These are phyloP conservation scores for Blastobasis lacticolella DNA, from an alignment of 2,888 invertebrate species.

Conservation along the genomic window DNA sequence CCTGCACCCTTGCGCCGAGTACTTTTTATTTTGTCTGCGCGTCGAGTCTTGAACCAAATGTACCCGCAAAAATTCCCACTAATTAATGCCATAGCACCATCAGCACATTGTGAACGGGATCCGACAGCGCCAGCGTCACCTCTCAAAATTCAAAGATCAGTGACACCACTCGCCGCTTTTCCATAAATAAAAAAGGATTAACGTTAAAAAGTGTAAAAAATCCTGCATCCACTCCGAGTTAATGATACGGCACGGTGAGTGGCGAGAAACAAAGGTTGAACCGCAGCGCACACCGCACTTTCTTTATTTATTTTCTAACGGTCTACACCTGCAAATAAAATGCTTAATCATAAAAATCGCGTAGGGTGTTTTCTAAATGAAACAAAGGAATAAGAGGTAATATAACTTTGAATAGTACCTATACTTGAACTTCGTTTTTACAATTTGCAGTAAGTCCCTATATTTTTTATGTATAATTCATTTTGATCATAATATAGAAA, in stretches of 20 bases:
- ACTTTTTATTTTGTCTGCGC: not conserved
- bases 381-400: too few species aligned
- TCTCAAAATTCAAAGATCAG: conserved; percentile 49
- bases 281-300: conserved; percentile 41
- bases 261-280: conserved; percentile 66
- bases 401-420: too few species aligned
- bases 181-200: conserved; percentile 66
- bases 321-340: too few species aligned
- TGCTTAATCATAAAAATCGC: too few species aligned
- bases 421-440: too few species aligned
- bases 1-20: too few species aligned
- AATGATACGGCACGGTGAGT: conserved; percentile 72
- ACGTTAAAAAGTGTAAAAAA: conserved; percentile 65
- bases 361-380: too few species aligned
- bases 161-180: conserved; percentile 55
- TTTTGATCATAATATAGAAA: too few species aligned
- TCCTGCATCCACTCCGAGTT: conserved; percentile 66
- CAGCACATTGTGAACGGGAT: conserved; percentile 42
- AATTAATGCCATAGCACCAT: conserved; percentile 43
- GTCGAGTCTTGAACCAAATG: not conserved
- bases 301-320: too few species aligned
- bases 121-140: conserved; percentile 31
- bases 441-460: too few species aligned
- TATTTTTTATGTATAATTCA: too few species aligned
- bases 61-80: conserved; percentile 19